Evolutionary conservation across 2,888 invertebrate genomes (phyloP).

Genomic region (Cephus spinipes): DNA sequence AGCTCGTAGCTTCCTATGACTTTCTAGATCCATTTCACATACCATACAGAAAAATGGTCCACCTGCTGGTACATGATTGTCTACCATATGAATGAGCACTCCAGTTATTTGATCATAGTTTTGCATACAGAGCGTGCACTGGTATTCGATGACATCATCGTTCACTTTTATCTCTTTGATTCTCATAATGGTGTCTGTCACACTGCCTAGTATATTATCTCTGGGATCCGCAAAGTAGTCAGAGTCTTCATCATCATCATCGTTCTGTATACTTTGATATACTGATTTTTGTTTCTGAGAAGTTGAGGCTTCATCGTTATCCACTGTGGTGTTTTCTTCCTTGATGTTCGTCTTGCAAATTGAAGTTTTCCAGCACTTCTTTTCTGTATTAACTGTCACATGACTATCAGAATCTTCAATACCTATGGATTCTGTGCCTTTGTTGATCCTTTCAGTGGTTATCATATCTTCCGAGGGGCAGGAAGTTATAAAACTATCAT

Average conservation of each 20-base stretch:
- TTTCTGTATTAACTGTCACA: not conserved
- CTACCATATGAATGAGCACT: constrained; percentile 54
- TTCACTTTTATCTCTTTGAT: constrained; percentile 58
- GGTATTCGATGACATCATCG: constrained; percentile 48
- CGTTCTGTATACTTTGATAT: not conserved
- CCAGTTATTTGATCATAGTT: constrained; percentile 53
- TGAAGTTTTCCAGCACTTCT: not conserved
- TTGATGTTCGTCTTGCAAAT: not conserved
- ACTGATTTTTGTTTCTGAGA: not conserved
- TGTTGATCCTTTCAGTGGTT: not conserved
- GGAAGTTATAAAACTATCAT: not conserved
- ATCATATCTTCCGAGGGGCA: not conserved
- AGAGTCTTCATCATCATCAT: constrained; percentile 38
- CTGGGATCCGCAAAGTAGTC: constrained; percentile 44
- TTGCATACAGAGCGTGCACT: constrained; percentile 59
- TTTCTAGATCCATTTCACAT: constrained; percentile 72
- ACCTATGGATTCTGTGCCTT: not conserved
- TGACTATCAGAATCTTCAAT: not conserved
- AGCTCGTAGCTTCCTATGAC: constrained; percentile 69
- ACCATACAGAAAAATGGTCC: constrained; percentile 71
- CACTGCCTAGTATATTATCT: constrained; percentile 55
- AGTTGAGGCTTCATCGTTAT: not conserved
- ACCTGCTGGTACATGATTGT: constrained; percentile 56
- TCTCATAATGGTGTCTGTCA: constrained; percentile 59
- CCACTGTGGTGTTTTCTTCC: constrained; percentile 8